Evolutionary conservation across 2,113 vertebrate species (phyloP).

Genomic region (Archilochus colubris): DNA sequence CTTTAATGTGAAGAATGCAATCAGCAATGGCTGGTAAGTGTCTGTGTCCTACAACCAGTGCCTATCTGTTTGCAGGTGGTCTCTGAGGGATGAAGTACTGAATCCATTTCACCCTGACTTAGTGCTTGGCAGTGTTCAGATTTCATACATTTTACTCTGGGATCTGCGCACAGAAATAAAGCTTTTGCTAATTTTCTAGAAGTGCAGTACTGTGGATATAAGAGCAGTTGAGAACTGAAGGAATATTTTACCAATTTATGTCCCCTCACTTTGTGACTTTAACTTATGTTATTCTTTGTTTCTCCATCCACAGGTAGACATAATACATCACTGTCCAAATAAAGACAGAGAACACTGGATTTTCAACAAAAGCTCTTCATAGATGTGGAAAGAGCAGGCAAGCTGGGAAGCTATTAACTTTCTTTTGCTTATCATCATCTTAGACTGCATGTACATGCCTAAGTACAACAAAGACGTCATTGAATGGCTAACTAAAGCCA

Average conservation of each 20-base stretch:
- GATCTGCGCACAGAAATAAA: not conserved
- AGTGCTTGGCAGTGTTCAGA: not conserved
- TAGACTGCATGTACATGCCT: rapidly evolving
- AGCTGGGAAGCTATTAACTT: not conserved
- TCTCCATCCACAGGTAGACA: not conserved
- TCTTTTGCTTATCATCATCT: not conserved
- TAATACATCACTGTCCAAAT: not conserved
- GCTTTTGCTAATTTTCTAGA: not conserved
- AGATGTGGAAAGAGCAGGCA: not conserved
- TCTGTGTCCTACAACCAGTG: not conserved
- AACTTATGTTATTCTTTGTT: not conserved
- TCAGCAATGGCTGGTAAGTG: not conserved
- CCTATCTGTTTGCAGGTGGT: not conserved
- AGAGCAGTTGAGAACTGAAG: not conserved
- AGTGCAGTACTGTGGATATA: not conserved
- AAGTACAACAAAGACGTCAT: not conserved
- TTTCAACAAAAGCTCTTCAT: not conserved
- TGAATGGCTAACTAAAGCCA: not conserved
- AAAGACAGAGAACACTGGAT: not conserved
- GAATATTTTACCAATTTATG: not conserved
- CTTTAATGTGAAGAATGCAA: not conserved
- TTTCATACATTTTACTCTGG: not conserved
- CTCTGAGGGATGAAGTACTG: not conserved
- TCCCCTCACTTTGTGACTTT: not conserved
- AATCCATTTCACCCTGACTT: not conserved